Conservation (phyloP, 2,888 invertebrate genomes). For the Corbicula japonica region DNA sequence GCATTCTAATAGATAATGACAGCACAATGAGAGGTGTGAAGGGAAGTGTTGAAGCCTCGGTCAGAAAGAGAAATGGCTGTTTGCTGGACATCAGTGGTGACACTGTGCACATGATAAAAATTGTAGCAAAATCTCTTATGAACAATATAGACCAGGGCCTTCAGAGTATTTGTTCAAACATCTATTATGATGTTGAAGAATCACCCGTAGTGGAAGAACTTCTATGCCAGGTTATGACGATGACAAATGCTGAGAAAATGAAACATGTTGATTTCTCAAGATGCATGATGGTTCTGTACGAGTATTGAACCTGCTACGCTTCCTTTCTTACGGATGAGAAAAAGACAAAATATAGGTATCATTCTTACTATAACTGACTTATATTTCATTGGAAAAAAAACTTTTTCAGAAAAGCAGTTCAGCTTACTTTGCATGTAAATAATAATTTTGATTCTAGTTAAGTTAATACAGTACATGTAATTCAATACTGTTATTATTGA, state of each 20-base stretch:
- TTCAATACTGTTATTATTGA: no score
- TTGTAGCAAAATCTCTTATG: slow-evolving; percentile 39
- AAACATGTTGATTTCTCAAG: slow-evolving; percentile 50
- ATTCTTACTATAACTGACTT: background rate
- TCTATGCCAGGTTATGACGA: slow-evolving; percentile 20
- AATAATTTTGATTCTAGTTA: no score
- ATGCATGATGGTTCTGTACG: slow-evolving; percentile 31
- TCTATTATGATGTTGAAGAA: slow-evolving; percentile 53
- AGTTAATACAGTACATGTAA: no score
- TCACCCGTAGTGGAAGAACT: slow-evolving; percentile 46
- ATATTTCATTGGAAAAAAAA: no score
- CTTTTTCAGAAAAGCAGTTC: no score
- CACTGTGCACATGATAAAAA: slow-evolving; percentile 45
- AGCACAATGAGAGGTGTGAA: slow-evolving; percentile 44
- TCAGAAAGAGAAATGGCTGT: slow-evolving; percentile 21
- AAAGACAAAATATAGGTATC: slow-evolving; percentile 35
- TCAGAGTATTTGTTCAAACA: slow-evolving; percentile 28
- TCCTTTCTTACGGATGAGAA: slow-evolving; percentile 47
- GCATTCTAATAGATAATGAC: slow-evolving; percentile 47
- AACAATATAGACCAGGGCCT: slow-evolving; percentile 16
- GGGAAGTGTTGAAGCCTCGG: slow-evolving; percentile 43
- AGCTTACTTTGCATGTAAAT: no score
- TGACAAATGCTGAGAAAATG: slow-evolving; percentile 11
- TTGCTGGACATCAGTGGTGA: slow-evolving; percentile 44
- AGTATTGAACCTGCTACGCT: slow-evolving; percentile 25